phyloP scores from a whole-genome alignment of 2,113 vertebrate genomes.

The Cebus imitator region DNA sequence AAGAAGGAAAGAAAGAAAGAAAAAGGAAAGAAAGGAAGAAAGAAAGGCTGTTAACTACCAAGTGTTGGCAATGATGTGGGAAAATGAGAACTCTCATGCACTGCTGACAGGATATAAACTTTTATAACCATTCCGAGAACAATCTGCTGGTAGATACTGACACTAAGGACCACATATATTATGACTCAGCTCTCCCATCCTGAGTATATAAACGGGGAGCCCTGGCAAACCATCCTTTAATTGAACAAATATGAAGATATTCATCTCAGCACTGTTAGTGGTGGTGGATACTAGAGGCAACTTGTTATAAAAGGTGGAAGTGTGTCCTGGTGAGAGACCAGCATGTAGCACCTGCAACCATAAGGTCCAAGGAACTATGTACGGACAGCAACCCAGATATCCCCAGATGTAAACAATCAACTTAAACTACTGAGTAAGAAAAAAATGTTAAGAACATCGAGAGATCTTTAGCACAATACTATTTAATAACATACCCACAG shows the following conservation, averaged over 20 bases:
- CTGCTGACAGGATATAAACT: background rate
- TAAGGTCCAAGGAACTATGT: no score
- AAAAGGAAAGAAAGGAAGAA: no score
- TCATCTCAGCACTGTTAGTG: no score
- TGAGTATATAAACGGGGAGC: background rate
- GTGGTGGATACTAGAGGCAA: background rate
- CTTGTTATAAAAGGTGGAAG: background rate
- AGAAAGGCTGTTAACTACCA: background rate
- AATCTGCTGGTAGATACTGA: background rate
- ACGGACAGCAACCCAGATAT: background rate
- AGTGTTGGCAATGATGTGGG: background rate
- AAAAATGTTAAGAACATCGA: background rate
- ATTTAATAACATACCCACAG: background rate
- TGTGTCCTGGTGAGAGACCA: fast-evolving
- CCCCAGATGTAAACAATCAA: background rate
- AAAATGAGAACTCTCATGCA: background rate
- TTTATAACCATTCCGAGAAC: background rate
- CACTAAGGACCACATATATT: background rate
- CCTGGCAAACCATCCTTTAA: background rate
- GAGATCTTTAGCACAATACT: background rate
- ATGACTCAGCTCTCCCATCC: background rate
- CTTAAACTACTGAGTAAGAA: background rate
- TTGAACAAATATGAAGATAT: background rate
- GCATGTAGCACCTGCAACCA: background rate
- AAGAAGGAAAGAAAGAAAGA: no score